A percentile compares a stretch with the other conserved stretches of the same genome.
These are phyloP conservation scores for Hyles vespertilio DNA, from an alignment of 1,140 invertebrate species.

Conservation along the genomic window DNA sequence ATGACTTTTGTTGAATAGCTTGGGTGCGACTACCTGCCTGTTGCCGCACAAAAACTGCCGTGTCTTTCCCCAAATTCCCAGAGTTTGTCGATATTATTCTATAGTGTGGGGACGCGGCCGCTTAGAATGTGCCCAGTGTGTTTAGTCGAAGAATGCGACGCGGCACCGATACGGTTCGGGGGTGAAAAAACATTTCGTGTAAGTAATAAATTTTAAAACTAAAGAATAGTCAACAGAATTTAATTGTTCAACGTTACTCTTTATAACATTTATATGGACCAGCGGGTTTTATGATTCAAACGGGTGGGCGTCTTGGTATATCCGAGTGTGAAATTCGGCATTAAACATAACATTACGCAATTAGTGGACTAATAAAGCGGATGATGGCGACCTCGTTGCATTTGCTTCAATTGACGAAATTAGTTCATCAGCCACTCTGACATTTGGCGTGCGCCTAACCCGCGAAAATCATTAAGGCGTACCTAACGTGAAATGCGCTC, in stretches of 20 bases:
- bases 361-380: slow-evolving; percentile 18
- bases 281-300: too few relatives aligned
- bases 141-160: too few relatives aligned
- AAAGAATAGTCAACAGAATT: too few relatives aligned
- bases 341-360: slow-evolving; percentile 1
- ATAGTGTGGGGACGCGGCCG: background rate
- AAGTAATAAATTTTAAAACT: too few relatives aligned
- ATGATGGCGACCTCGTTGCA: slow-evolving; percentile 20
- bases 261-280: too few relatives aligned
- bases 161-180: too few relatives aligned
- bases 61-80: slow-evolving; percentile 8
- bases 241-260: too few relatives aligned
- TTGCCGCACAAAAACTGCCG: slow-evolving; percentile 9
- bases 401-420: slow-evolving; percentile 23
- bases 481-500: background rate
- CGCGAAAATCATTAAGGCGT: background rate
- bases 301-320: too few relatives aligned
- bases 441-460: slow-evolving; percentile 2
- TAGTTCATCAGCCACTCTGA: slow-evolving; percentile 16
- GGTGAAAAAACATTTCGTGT: too few relatives aligned
- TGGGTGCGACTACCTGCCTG: slow-evolving; percentile 32
- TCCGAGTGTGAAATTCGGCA: too few relatives aligned
- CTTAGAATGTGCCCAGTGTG: background rate
- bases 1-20: slow-evolving; percentile 27
- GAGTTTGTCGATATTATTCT: background rate